Evolutionary conservation across 92 coral and sea anemone genomes (phyloP).

Genomic region (Pocillopora meandrina): DNA sequence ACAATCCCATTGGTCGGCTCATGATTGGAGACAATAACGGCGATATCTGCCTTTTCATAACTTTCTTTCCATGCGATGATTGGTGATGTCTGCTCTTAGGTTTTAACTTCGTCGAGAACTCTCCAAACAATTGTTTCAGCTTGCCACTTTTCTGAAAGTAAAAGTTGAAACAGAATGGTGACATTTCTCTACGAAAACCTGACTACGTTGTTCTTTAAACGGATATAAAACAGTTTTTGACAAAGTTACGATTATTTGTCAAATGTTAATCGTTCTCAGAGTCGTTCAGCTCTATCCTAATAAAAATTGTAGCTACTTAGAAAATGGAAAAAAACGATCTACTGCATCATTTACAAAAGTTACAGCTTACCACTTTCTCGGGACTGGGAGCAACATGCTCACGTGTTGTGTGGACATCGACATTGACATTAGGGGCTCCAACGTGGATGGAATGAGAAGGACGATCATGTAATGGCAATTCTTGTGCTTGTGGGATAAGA

Average conservation of each 20-base stretch:
- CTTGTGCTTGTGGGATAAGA: conserved; percentile 7
- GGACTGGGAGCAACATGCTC: conserved; percentile 71
- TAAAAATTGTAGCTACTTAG: no score
- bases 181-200: background rate
- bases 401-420: conserved; percentile 95
- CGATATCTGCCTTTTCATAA: conserved; percentile 37
- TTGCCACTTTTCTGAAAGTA: conserved; percentile 25
- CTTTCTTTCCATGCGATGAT: background rate
- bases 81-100: conserved; percentile 6
- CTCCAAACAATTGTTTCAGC: conserved; percentile 24
- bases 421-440: conserved; percentile 94
- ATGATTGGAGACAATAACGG: conserved; percentile 27
- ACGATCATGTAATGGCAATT: conserved; percentile 17
- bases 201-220: no score
- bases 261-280: no score
- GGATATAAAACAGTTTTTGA: no score
- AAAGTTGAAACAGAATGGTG: background rate
- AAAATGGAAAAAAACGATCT: no score
- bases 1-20: conserved; percentile 37
- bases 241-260: no score
- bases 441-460: conserved; percentile 90
- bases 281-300: no score
- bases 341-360: background rate
- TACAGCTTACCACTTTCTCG: conserved; percentile 25
- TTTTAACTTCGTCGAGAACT: conserved; percentile 29